Evolutionary conservation across 2,888 invertebrate species (phyloP).

Genomic region (Molorchus minor): DNA sequence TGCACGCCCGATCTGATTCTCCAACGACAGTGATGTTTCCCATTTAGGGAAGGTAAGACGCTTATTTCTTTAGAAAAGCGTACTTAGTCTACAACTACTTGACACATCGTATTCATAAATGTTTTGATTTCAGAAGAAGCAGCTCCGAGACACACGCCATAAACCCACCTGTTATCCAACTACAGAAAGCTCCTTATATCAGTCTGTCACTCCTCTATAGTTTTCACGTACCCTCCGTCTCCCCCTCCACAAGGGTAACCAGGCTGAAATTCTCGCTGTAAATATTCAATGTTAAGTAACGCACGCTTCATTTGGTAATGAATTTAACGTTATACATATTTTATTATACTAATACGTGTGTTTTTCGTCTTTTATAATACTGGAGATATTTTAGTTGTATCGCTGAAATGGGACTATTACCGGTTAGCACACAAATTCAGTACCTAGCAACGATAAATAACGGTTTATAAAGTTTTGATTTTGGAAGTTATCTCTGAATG

Average conservation of each 20-base stretch:
- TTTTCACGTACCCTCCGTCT: constrained; percentile 28
- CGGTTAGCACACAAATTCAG: constrained; percentile 38
- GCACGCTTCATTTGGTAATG: too few relatives aligned
- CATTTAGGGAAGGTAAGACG: constrained; percentile 82
- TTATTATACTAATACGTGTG: constrained; percentile 46
- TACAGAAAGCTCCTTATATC: constrained; percentile 34
- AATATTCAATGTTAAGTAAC: constrained; percentile 27
- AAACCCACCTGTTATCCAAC: constrained; percentile 76
- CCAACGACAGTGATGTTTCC: constrained; percentile 79
- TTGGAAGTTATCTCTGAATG: too few relatives aligned
- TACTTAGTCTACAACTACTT: too few relatives aligned
- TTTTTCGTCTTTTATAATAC: constrained; percentile 38
- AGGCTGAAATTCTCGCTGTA: constrained; percentile 24
- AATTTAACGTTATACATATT: too few relatives aligned
- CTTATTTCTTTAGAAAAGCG: constrained; percentile 1
- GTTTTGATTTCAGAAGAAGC: constrained; percentile 75
- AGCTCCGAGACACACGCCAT: constrained; percentile 80
- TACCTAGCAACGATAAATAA: too few relatives aligned
- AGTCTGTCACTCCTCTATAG: constrained; percentile 25
- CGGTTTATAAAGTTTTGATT: too few relatives aligned
- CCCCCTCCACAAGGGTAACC: constrained; percentile 18
- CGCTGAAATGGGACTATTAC: constrained; percentile 45
- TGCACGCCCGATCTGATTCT: constrained; percentile 82
- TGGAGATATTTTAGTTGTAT: constrained; percentile 43
- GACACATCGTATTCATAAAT: too few relatives aligned